These are phyloP conservation scores for Sinocyclocheilus anshuiensis DNA, from an alignment of 2,113 vertebrate genomes.

Conservation along the genomic window DNA sequence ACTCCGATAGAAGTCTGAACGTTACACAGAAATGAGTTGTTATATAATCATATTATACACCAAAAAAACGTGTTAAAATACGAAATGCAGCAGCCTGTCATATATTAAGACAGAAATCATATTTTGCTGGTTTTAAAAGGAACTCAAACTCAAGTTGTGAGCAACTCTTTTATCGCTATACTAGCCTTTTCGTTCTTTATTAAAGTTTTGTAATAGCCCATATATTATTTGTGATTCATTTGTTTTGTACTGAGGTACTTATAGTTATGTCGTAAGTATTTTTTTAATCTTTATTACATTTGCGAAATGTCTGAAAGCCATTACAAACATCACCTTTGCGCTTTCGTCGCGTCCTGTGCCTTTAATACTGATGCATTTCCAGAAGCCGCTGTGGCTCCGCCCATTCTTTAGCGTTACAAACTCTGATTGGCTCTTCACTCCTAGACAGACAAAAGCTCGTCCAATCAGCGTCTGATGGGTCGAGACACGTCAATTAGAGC, in stretches of 20 bases:
- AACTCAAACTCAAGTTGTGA: too few relatives aligned
- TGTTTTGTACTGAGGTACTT: not conserved
- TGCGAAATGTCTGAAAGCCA: not conserved
- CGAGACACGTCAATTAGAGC: too few relatives aligned
- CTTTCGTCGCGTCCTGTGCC: not conserved
- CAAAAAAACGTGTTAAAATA: not conserved
- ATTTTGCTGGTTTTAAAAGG: too few relatives aligned
- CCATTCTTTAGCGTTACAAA: conserved; percentile 48
- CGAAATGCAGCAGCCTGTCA: not conserved
- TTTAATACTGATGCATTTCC: not conserved
- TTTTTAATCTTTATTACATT: not conserved
- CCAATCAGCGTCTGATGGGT: conserved; percentile 34
- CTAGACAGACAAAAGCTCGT: not conserved
- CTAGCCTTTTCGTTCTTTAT: too few relatives aligned
- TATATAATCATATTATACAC: not conserved
- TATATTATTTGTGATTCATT: not conserved
- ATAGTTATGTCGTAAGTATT: not conserved
- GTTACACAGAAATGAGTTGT: too few relatives aligned
- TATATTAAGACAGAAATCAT: not conserved
- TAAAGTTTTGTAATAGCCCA: not conserved
- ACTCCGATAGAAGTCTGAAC: too few relatives aligned
- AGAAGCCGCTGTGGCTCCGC: not conserved
- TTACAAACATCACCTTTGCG: not conserved
- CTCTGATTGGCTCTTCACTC: conserved; percentile 43
- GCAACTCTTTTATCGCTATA: too few relatives aligned